phyloP scores from a whole-genome alignment of 2,888 invertebrate genomes.

The Furcula furcula region DNA sequence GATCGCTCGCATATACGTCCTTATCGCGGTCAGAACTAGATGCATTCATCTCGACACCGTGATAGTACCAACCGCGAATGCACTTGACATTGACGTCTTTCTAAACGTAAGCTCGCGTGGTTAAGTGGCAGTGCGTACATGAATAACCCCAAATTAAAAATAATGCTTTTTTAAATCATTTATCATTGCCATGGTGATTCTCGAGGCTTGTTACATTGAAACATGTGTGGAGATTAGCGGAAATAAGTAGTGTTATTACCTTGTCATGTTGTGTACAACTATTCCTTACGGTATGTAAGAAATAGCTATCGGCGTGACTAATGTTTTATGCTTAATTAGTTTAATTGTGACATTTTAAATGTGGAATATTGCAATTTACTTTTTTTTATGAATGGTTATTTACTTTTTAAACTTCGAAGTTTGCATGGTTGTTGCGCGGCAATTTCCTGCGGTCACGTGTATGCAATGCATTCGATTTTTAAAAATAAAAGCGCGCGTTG shows the following conservation, averaged over 20 bases:
- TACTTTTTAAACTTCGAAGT: slow-evolving; percentile 11
- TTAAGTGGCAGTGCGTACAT: slow-evolving; percentile 53
- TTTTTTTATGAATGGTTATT: slow-evolving; percentile 3
- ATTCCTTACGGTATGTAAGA: slow-evolving; percentile 35
- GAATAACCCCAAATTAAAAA: too few relatives aligned
- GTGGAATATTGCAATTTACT: neutral
- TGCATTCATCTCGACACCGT: slow-evolving; percentile 55
- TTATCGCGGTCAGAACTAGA: slow-evolving; percentile 59
- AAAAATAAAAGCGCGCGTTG: slow-evolving; percentile 1
- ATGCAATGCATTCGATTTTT: slow-evolving; percentile 8
- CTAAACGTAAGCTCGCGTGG: slow-evolving; percentile 45
- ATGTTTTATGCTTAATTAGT: slow-evolving; percentile 26
- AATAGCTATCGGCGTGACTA: slow-evolving; percentile 36
- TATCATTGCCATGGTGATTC: slow-evolving; percentile 73
- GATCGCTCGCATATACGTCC: slow-evolving; percentile 49
- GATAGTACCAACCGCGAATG: slow-evolving; percentile 49
- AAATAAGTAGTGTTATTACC: slow-evolving; percentile 59
- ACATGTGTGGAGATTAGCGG: slow-evolving; percentile 61
- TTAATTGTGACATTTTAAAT: slow-evolving; percentile 21
- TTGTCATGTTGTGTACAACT: slow-evolving; percentile 44
- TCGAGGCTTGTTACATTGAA: slow-evolving; percentile 47
- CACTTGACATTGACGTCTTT: slow-evolving; percentile 62
- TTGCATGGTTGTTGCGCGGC: slow-evolving; percentile 23
- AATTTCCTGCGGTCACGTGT: slow-evolving; percentile 32
- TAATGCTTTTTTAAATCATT: too few relatives aligned